Evolutionary conservation across 1,140 invertebrate genomes (phyloP).

Genomic region (Rhizoglyphus robini): DNA sequence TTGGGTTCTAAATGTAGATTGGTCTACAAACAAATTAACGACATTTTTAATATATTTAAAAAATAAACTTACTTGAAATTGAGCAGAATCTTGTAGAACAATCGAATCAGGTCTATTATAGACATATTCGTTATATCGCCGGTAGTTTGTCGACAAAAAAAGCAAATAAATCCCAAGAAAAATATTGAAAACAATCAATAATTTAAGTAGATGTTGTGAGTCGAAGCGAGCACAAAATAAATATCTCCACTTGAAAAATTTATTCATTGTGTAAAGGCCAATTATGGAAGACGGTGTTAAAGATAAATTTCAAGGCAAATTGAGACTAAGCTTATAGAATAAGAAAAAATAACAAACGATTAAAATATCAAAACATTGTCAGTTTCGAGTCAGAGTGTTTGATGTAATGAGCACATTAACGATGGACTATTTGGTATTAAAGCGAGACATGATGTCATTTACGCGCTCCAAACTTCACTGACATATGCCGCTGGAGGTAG

Average conservation of each 20-base stretch:
- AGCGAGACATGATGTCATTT: too few relatives aligned
- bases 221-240: constrained; percentile 19
- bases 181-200: constrained; percentile 27
- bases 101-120: neutral
- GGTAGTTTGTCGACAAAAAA: constrained; percentile 20
- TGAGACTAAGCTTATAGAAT: too few relatives aligned
- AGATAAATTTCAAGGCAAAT: neutral
- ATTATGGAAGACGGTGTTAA: neutral
- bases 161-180: constrained; percentile 27
- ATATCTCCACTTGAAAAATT: neutral
- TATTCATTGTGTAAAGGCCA: neutral
- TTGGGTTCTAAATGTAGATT: too few relatives aligned
- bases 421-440: too few relatives aligned
- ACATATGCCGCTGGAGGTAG: too few relatives aligned
- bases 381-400: too few relatives aligned
- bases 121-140: constrained; percentile 18
- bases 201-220: constrained; percentile 22
- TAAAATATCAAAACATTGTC: too few relatives aligned
- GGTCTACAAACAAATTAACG: too few relatives aligned
- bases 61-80: neutral
- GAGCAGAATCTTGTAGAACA: neutral
- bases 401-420: too few relatives aligned
- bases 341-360: too few relatives aligned
- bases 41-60: neutral
- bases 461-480: too few relatives aligned